phyloP scores from a whole-genome alignment of 2,113 vertebrate genomes.

The Natator depressus region DNA sequence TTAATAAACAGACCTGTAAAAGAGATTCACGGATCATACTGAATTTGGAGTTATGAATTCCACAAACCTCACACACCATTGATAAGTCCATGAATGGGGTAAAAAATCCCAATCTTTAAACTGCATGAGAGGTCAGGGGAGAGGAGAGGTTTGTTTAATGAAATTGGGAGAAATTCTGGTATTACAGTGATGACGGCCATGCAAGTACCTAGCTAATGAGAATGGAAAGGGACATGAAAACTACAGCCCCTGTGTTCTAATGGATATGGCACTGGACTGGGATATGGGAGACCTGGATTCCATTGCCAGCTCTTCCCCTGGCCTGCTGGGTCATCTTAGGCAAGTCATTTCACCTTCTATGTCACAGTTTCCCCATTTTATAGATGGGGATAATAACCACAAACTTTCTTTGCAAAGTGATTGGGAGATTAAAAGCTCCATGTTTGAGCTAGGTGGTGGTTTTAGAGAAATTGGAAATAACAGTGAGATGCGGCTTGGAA shows the following conservation, averaged over 20 bases:
- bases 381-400: slow-evolving; percentile 18
- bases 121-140: not conserved
- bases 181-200: not conserved
- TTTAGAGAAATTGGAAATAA: fast-evolving
- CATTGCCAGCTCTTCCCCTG: not conserved
- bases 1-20: fast-evolving
- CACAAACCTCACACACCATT: fast-evolving
- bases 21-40: not conserved
- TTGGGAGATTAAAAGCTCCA: not conserved
- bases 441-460: not conserved
- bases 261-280: too few relatives aligned
- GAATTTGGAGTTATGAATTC: fast-evolving
- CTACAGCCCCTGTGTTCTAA: not conserved
- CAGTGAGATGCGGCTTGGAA: fast-evolving
- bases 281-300: too few relatives aligned
- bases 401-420: not conserved
- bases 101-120: not conserved
- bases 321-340: fast-evolving
- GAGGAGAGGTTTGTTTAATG: not conserved
- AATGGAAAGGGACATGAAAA: slow-evolving; percentile 7
- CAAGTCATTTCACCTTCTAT: too few relatives aligned
- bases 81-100: fast-evolving
- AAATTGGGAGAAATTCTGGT: slow-evolving; percentile 34
- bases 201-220: not conserved
- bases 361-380: too few relatives aligned